phyloP scores from a whole-genome alignment of 37 sponge, comb jelly and placozoan species.

The Aphrocallistes beatrix region DNA sequence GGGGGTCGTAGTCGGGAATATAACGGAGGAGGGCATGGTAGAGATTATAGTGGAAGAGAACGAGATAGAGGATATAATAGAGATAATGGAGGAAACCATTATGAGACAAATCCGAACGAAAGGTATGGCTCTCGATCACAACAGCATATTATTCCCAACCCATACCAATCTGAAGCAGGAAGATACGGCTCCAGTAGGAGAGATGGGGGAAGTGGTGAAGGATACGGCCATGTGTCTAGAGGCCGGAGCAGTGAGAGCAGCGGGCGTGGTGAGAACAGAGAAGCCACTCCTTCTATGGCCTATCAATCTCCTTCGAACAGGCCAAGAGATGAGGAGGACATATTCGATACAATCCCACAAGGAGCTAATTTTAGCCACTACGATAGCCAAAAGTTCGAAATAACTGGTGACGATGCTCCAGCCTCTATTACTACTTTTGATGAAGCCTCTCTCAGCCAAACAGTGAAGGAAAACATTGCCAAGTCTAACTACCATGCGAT shows the following conservation, averaged over 20 bases:
- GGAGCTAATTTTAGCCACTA: conserved; percentile 37
- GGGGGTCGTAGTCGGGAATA: too few species aligned
- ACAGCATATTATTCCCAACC: too few species aligned
- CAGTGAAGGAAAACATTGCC: conserved; percentile 26
- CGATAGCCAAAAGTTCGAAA: conserved; percentile 23
- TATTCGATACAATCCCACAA: conserved; percentile 7
- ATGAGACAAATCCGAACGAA: too few species aligned
- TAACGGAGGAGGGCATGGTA: too few species aligned
- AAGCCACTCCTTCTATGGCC: background rate
- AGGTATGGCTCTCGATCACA: too few species aligned
- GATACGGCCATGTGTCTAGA: background rate
- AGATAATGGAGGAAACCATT: too few species aligned
- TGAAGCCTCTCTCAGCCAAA: conserved; percentile 5
- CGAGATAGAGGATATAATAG: background rate
- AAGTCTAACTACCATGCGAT: conserved; percentile 55
- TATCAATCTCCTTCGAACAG: conserved; percentile 23
- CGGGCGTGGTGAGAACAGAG: background rate
- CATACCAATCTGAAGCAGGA: too few species aligned
- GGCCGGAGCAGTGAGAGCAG: background rate
- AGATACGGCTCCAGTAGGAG: background rate
- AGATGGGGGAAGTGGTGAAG: background rate
- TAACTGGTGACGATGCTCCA: conserved; percentile 22
- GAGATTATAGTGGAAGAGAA: background rate
- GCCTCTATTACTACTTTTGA: background rate
- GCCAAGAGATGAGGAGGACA: background rate